A percentile compares a stretch with the other conserved stretches of the same genome.
Evolutionary conservation across 2,113 vertebrate genomes (phyloP).

Genomic region (Dicerorhinus sumatrensis): DNA sequence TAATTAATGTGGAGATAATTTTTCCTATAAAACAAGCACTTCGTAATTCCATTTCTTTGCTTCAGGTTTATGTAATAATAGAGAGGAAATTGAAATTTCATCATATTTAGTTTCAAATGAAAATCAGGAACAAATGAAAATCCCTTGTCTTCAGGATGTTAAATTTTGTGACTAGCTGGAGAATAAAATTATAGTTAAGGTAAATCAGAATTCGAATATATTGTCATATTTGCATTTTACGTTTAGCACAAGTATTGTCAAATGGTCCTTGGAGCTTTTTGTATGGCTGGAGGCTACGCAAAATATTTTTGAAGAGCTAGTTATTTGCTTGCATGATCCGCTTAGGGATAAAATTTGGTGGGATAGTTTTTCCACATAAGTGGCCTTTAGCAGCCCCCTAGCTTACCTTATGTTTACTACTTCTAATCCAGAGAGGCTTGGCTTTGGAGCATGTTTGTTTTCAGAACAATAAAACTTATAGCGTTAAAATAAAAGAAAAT

Average conservation of each 20-base stretch:
- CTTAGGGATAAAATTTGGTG: background rate
- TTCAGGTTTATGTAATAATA: slow-evolving; percentile 44
- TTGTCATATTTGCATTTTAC: background rate
- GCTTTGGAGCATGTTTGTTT: background rate
- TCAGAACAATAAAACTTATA: background rate
- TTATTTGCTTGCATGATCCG: background rate
- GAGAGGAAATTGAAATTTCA: slow-evolving; percentile 5
- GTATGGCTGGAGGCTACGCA: no score
- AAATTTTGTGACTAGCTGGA: background rate
- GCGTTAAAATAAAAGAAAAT: background rate
- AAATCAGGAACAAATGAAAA: slow-evolving; percentile 12
- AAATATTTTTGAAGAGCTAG: background rate
- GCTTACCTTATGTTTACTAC: background rate
- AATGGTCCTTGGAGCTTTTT: background rate
- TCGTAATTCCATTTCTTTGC: slow-evolving; percentile 29
- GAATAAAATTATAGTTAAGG: background rate
- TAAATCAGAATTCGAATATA: background rate
- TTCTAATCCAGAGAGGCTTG: background rate
- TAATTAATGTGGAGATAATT: slow-evolving; percentile 28
- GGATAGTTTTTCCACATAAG: background rate
- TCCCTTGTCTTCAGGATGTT: background rate
- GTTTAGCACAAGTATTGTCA: background rate
- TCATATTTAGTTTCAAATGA: slow-evolving; percentile 48
- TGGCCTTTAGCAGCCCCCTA: background rate
- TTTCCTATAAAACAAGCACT: slow-evolving; percentile 43